phyloP scores from a whole-genome alignment of 2,888 invertebrate genomes.

The Clepsis dumicolana region DNA sequence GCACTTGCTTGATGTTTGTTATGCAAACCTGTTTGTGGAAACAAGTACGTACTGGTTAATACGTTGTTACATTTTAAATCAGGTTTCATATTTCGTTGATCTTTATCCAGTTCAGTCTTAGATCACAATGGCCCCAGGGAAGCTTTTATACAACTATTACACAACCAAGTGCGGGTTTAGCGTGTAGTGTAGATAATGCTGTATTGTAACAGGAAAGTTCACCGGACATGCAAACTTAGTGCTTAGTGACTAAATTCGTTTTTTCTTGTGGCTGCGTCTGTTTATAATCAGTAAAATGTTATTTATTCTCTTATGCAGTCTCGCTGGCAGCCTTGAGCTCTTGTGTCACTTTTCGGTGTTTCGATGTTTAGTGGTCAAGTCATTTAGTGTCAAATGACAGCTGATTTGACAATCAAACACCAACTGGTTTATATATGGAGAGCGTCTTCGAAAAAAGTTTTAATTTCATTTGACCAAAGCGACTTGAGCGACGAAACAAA shows the following conservation, averaged over 20 bases:
- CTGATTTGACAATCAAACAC: too few relatives aligned
- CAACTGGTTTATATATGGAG: too few relatives aligned
- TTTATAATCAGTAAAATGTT: too few relatives aligned
- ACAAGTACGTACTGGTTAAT: neutral
- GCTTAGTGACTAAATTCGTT: neutral
- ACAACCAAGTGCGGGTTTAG: slow-evolving; percentile 16
- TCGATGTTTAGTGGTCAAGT: too few relatives aligned
- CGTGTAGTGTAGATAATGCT: neutral
- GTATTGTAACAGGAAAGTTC: neutral
- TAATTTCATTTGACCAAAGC: too few relatives aligned
- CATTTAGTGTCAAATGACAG: too few relatives aligned
- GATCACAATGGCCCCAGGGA: slow-evolving; percentile 35
- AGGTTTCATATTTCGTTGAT: neutral
- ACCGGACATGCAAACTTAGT: neutral
- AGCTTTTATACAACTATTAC: slow-evolving; percentile 25
- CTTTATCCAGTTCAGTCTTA: slow-evolving; percentile 18
- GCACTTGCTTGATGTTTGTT: neutral
- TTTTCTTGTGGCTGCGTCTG: neutral
- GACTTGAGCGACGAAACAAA: too few relatives aligned
- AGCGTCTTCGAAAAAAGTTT: too few relatives aligned
- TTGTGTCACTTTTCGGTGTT: too few relatives aligned
- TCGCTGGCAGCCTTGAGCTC: too few relatives aligned
- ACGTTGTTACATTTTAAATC: neutral
- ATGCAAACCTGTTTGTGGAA: neutral
- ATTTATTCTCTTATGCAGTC: too few relatives aligned